Evolutionary conservation across 2,888 invertebrate genomes (phyloP).

Genomic region (Limenitis camilla): DNA sequence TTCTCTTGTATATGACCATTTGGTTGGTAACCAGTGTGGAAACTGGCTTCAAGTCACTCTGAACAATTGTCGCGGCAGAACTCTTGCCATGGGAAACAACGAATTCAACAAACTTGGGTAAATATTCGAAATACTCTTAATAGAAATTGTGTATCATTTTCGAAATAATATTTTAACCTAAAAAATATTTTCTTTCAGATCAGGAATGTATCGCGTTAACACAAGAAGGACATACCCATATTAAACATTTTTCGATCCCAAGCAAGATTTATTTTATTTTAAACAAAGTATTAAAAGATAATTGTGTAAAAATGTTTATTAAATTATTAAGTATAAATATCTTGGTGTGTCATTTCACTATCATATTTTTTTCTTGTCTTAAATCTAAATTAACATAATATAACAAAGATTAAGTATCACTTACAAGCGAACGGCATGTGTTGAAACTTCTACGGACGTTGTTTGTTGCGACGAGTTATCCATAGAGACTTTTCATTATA

Average conservation of each 20-base stretch:
- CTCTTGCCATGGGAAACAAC: slow-evolving; percentile 38
- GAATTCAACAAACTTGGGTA: slow-evolving; percentile 37
- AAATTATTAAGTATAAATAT: too few species aligned
- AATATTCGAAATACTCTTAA: background rate
- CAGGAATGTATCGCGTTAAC: slow-evolving; percentile 43
- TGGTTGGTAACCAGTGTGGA: slow-evolving; percentile 38
- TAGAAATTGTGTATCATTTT: background rate
- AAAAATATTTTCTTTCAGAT: slow-evolving; percentile 33
- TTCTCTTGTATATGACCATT: slow-evolving; percentile 29
- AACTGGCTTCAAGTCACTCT: slow-evolving; percentile 30
- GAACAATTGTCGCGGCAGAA: slow-evolving; percentile 37
- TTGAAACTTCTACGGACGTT: too few species aligned
- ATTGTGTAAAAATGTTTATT: too few species aligned
- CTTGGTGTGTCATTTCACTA: too few species aligned
- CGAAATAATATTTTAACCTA: background rate
- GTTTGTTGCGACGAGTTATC: too few species aligned
- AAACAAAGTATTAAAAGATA: too few species aligned
- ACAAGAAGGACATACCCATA: slow-evolving; percentile 40
- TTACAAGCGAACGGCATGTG: too few species aligned
- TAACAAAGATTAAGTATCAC: too few species aligned
- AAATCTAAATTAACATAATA: too few species aligned
- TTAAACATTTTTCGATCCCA: slow-evolving; percentile 18
- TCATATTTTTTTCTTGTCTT: too few species aligned
- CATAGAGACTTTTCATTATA: too few species aligned
- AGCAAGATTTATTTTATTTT: too few species aligned